Base-by-base conservation (phyloP, 1,140 invertebrate genomes). In the Anadara kagoshimensis region DNA sequence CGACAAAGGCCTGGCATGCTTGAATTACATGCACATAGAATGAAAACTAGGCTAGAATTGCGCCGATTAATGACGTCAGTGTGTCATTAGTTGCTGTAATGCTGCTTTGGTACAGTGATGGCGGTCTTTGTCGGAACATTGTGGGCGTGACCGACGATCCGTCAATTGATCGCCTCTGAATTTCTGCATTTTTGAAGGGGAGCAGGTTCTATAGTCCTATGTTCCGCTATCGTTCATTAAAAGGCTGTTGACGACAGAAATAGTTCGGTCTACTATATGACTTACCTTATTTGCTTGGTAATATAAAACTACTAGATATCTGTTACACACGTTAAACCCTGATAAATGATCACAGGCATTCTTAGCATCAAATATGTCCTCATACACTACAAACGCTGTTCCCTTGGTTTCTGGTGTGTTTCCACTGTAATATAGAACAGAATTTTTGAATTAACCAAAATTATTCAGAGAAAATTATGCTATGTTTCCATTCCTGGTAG, bases 291-390 rank as follows among this genome's bases (percentile, higher is more conserved):
- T 90, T 59, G 92, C 90, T 86, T 94, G 93, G 90, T 99, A 99
- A 88, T 99, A 99, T 0, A 99, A 91, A 0, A 99, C 98, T 20
- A 99, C 97, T 45, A 99, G 91, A 89, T 99, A 99, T 82, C 98
- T 91, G 88, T 99, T 99, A 88, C 97, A 99, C 20, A 99, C 98
- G 89, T 99, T 99, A 88, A 99, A 99, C 36, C 98, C 98, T 72
- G 96, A 98, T 51, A 99, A 91, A 90, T 99, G 98, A 90, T 99
- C 98, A 91, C 98, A 99, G 12, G 98, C 98, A 92, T 99, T 99
- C 90, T 99, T 99, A 0, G 98, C 98, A 93, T 99, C 98, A 92
- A 99, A 99, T 82, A 99, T 99, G 87, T 99, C 98, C 91, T 99
- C 98, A 90, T 99, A 99, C 0, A 99, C 97, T 59, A 99, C 97